Evolutionary conservation across 92 coral and sea anemone genomes (phyloP), one percentile per base, ranked within the genome.

Genomic region (Zoanthus solanderi): DNA sequence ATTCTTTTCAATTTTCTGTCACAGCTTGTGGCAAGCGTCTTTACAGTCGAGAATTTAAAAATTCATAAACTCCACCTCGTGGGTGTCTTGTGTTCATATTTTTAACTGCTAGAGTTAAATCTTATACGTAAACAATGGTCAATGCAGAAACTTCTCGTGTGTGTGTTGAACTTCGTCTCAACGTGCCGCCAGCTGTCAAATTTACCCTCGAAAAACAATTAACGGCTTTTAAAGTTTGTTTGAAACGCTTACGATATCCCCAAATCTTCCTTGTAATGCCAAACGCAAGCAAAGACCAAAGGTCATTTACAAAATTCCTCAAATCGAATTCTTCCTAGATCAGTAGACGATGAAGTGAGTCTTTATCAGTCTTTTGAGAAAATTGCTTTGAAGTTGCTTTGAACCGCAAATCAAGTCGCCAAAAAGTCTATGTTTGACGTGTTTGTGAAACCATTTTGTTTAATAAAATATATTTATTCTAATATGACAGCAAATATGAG

Each of bases 21-120:
- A 46, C 85, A 81, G 85, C 56, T 81, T 18, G 85, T 18, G 75
- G 85, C 28, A 67, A 65, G 85, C 75, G 52, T 47, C 75, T 45
- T 32, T 81, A 11, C 9, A 44, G 18, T 75, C 17, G 52, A 66
- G 61, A 44, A 81, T 60, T 66, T 23, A 23, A 23, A 5, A 58
- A 63, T 42, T 79, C 42, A 75, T 75, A 28, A 28, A n/a, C 72
- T 79, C 18, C 8, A 44, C 18, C 54, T 37, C 14, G 46, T 45
- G 69, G 42, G 75, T 67, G 18, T 66, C 56, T 37, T 17, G 63
- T 16, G 23, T 9, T 81, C 47, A 53, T 79, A n/a, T 63, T 69
- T 61, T 28, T 14, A 63, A 61, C 84, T 7, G 84, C n/a, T 79
- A 11, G n/a, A 32, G 72, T 37, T 17, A 61, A 57, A 16, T 8